Base-by-base conservation (phyloP, 2,113 vertebrate species). In the Nanorana parkeri region DNA sequence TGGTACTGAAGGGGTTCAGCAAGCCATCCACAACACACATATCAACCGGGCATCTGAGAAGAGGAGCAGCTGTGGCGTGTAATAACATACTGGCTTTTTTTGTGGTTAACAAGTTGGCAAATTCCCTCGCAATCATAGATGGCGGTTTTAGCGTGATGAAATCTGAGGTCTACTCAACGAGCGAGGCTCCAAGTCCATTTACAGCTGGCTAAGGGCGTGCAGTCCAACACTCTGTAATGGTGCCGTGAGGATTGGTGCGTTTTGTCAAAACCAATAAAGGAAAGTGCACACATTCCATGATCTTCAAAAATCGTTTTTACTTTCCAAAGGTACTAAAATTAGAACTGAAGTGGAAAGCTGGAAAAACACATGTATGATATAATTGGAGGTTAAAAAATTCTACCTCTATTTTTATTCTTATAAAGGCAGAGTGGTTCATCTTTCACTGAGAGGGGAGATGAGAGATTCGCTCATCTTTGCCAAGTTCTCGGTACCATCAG, bases 91-190 rank as follows among this genome's bases (percentile, higher is more conserved):
- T 56, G 64, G 19, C 63, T 26, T 54, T 78, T 78, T 47, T 51
- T 68, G n/a, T 26, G 77, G 29, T 58, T 67, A 29, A 68, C 52
- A 68, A 58, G 77, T 58, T 79, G 77, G 65, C 77, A 24, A 24
- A 67, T 58, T 68, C 52, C 20, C 26, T 32, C 19, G 54, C 20
- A 36, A 68, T 64, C 20, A 32, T 47, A 68, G 52, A 17, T 56
- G 52, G 77, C 51, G 77, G 77, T 68, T 78, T 21, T 26, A 58
- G 19, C 52, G 51, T 79, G 77, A 68, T 79, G 77, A 79, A 79
- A 79, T 68, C 28, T 68, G 77, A 68, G 77, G 77, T 79, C 54
- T 79, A 79, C 65, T 54, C 29, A 41, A 60, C 15, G 20, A 36
- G 28, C 21, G 21, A 79, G 65, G 20, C 52, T 28, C 77, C 65